These are phyloP conservation scores for Oryzias celebensis DNA, from an alignment of 2,113 vertebrate genomes.

Conservation along the genomic window DNA sequence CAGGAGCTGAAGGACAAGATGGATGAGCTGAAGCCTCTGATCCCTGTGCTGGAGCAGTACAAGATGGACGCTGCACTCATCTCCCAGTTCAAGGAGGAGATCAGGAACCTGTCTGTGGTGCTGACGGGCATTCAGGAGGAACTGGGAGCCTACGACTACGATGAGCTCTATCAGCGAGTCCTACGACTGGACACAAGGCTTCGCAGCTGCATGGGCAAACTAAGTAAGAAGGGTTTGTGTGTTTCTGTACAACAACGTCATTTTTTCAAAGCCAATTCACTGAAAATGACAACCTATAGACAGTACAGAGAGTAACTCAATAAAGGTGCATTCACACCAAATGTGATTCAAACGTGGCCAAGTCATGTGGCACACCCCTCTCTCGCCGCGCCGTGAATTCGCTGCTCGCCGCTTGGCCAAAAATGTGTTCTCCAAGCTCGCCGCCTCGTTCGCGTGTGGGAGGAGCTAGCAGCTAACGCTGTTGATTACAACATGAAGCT, in stretches of 20 bases:
- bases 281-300: background rate
- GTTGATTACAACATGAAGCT: too few relatives aligned
- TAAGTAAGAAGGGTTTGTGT: conserved; percentile 85
- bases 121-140: conserved; percentile 95
- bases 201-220: conserved; percentile 96
- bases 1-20: conserved; percentile 97
- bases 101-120: conserved; percentile 89
- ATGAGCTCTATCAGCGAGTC: conserved; percentile 92
- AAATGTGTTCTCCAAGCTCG: too few relatives aligned
- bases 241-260: background rate
- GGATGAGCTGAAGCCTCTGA: conserved; percentile 94
- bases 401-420: too few relatives aligned
- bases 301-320: too few relatives aligned
- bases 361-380: too few relatives aligned
- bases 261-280: background rate
- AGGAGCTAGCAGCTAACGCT: too few relatives aligned
- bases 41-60: conserved; percentile 97
- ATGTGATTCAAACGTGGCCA: too few relatives aligned
- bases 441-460: too few relatives aligned
- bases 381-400: too few relatives aligned
- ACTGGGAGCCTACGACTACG: conserved; percentile 94
- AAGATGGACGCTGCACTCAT: conserved; percentile 96
- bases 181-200: conserved; percentile 90
- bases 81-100: conserved; percentile 97
- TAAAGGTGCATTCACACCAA: too few relatives aligned